Evolutionary conservation across 2,113 vertebrate species (phyloP), one percentile per base, ranked within the genome.

Genomic region (Probosciger aterrimus): DNA sequence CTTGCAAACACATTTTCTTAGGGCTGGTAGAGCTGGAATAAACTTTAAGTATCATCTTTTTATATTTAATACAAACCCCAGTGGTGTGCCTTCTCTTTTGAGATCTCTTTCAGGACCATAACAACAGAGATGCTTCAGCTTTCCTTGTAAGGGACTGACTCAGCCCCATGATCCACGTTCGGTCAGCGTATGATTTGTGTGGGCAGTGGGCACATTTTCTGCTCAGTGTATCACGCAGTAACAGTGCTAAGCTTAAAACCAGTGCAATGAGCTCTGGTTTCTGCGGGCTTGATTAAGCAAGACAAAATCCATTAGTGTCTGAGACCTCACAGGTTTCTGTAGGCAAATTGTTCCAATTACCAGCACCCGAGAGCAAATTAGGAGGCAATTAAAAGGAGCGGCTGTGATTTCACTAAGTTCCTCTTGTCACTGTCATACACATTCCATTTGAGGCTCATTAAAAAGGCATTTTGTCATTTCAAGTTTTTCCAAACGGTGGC

Each of bases 271-370:
- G 90, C 79, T 74, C 96, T 97, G 96, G 8, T 95, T 95, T 86
- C 73, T 83, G 82, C 31, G 17, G 64, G 86, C 90, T 37, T 98
- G 97, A 97, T 97, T 96, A 97, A 97, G 94, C 89, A 97, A 98
- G 98, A 98, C 97, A 97, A 97, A 98, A 95, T 97, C 96, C 96
- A 96, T 98, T 97, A 97, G 91, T 93, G 95, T 97, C 96, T 83
- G 96, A 97, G 97, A 97, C 95, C 96, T 97, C 94, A 87, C 94
- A 97, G 97, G 90, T 97, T 97, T 95, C 96, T 96, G 86, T 64
- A 97, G 94, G 96, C 93, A 97, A 98, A 98, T 97, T 98, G 96
- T 93, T 97, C 94, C 97, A 98, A 98, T 98, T 98, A 98, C 94
- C 93, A 75, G 96, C 91, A 97, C 95, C 88, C 90, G 12, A 93